phyloP scores from a whole-genome alignment of 2,797 vertebrate genomes.

The Gadopsis marmoratus region DNA sequence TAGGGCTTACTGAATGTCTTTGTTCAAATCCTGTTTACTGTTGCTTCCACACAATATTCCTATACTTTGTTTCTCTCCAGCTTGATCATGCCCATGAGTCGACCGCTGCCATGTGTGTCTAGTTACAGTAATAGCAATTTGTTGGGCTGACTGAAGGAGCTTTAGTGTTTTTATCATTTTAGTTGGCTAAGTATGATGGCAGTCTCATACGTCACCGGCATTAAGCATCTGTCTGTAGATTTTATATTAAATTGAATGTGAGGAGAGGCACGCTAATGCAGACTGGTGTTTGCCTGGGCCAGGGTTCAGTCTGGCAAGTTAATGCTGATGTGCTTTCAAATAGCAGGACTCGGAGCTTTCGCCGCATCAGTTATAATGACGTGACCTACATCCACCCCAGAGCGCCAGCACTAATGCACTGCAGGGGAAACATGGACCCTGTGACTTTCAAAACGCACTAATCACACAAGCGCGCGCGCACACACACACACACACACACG shows the following conservation, averaged over 20 bases:
- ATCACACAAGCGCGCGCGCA: constrained; percentile 50
- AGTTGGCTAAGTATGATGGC: constrained; percentile 59
- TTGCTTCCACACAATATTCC: constrained; percentile 35
- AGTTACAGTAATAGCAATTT: constrained; percentile 33
- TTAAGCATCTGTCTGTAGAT: constrained; percentile 69
- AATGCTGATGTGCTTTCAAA: constrained; percentile 80
- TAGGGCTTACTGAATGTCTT: constrained; percentile 27
- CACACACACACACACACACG: constrained; percentile 28
- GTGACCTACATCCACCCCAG: constrained; percentile 79
- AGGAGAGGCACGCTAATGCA: constrained; percentile 68
- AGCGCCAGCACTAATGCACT: constrained; percentile 74
- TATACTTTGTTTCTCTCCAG: constrained; percentile 29
- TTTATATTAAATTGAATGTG: constrained; percentile 69
- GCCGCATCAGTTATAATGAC: constrained; percentile 79
- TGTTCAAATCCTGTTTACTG: constrained; percentile 32
- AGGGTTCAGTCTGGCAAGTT: constrained; percentile 69
- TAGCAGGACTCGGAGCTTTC: constrained; percentile 75
- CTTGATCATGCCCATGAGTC: constrained; percentile 28
- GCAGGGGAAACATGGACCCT: constrained; percentile 68
- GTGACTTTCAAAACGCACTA: constrained; percentile 67
- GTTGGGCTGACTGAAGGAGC: constrained; percentile 60
- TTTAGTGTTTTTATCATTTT: constrained; percentile 73
- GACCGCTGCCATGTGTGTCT: constrained; percentile 37
- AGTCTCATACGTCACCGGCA: constrained; percentile 60
- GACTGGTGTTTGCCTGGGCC: constrained; percentile 62